A percentile compares a stretch with the other conserved stretches of the same genome.
Conservation (phyloP, 2,888 invertebrate genomes). For the Dorcus parallelipipedus region DNA sequence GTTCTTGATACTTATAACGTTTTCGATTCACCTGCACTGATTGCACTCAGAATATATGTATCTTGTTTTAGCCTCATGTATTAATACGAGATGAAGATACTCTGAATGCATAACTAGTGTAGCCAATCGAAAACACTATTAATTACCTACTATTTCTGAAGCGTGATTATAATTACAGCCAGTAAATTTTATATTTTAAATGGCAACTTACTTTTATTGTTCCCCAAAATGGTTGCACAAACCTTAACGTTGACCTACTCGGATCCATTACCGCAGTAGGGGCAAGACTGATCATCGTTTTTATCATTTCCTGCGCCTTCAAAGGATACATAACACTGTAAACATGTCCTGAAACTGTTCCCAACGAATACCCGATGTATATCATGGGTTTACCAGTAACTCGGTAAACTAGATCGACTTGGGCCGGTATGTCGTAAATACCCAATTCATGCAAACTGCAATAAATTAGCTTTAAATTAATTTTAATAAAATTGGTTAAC, state of each 20-base stretch:
- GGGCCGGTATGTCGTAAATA: conserved; percentile 21
- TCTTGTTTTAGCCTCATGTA: no score
- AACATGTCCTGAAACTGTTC: conserved; percentile 67
- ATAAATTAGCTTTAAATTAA: background rate
- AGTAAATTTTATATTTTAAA: background rate
- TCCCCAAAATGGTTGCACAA: conserved; percentile 59
- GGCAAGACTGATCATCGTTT: conserved; percentile 59
- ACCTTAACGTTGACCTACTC: conserved; percentile 57
- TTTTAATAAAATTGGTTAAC: no score
- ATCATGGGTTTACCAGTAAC: conserved; percentile 43
- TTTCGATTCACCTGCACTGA: no score
- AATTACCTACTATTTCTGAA: no score
- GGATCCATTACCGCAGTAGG: conserved; percentile 58
- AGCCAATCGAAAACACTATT: no score
- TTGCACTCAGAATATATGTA: no score
- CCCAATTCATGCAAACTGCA: conserved; percentile 25
- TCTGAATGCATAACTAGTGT: no score
- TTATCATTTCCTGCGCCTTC: conserved; percentile 61
- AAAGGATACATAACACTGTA: conserved; percentile 62
- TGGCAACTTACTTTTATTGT: conserved; percentile 50
- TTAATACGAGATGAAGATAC: no score
- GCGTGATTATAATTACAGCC: no score
- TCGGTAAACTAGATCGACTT: conserved; percentile 19
- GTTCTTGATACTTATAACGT: no score
- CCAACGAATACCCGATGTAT: conserved; percentile 85